Base-by-base conservation (phyloP, 2,888 invertebrate species). In the Sceliomorpha sp. region DNA sequence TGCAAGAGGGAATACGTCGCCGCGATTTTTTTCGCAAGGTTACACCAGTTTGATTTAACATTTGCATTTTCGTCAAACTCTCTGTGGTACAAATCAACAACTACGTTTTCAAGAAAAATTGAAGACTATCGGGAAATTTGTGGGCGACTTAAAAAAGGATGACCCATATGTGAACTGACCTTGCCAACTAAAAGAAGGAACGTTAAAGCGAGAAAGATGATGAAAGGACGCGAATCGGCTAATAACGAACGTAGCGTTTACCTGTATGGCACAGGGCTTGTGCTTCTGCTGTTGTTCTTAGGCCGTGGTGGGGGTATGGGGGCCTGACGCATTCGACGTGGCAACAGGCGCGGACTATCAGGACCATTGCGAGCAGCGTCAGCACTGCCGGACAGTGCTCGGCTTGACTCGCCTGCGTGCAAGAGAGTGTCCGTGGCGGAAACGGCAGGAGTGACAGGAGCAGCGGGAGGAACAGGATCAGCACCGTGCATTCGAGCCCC, bases 331-430 rank as follows among this genome's bases (percentile, higher is more conserved):
- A 81, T 74, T 17, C 88, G 82, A 59, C 92, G 90, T 42, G 92
- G 92, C 90, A 94, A 84, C 70, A 94, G 89, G 66, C 94, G 90
- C 14, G 94, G 94, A 82, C 94, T 94, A 80, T 92, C 94, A 42
- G 94, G 93, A 37, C 90, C 90, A 48, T 89, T 89, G n/a, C 73
- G 72, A 51, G 67, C 59, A 17, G 68, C 78, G 7, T 67, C 40
- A 58, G 51, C 40, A 47, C 39, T 36, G 51, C 37, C n/a, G 37
- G 50, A 29, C 36, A 48, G 37, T 24, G 26, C 26, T 63, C 76
- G 47, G 73, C 74, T 10, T 26, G 26, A 45, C 48, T 60, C 67
- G 60, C 87, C 85, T n/a, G 88, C 89, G 32, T 88, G 76, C 74
- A 70, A 53, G 56, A 70, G 63, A 89, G 89, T n/a, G 89, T 89